A percentile compares a stretch with the other conserved stretches of the same genome.
phyloP scores from a whole-genome alignment of 2,888 invertebrate genomes.

The Apamea anceps region DNA sequence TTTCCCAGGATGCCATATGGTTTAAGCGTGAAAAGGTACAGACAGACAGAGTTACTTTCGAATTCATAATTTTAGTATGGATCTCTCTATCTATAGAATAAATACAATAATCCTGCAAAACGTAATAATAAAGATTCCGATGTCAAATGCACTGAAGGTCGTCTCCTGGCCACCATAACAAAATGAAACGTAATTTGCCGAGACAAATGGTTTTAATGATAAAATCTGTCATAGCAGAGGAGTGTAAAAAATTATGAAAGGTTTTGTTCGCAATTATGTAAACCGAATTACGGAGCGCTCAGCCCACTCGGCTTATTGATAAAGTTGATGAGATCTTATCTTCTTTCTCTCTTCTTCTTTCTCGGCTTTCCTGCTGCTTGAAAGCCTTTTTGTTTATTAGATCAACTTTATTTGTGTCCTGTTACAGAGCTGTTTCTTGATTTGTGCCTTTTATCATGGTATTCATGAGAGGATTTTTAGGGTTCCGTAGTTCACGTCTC shows the following conservation, averaged over 20 bases:
- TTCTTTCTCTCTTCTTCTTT: background rate
- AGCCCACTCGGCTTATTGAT: constrained; percentile 50
- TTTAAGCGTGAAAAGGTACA: too few species aligned
- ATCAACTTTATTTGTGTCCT: constrained; percentile 13
- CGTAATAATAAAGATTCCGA: constrained; percentile 29
- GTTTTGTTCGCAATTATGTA: constrained; percentile 68
- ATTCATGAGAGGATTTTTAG: background rate
- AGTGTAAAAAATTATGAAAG: constrained; percentile 65
- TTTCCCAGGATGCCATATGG: too few species aligned
- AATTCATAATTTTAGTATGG: background rate
- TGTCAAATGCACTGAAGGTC: constrained; percentile 37
- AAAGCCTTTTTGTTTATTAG: constrained; percentile 13
- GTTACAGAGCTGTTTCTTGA: background rate
- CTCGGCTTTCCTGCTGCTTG: constrained; percentile 8
- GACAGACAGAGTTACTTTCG: too few species aligned
- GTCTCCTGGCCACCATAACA: constrained; percentile 40
- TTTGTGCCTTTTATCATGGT: background rate
- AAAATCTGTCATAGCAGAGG: constrained; percentile 64
- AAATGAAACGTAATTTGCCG: constrained; percentile 60
- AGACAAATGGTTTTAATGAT: constrained; percentile 69
- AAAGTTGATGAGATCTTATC: constrained; percentile 48
- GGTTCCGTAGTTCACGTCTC: too few species aligned
- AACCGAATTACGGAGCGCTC: constrained; percentile 62
- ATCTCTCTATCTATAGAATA: background rate
- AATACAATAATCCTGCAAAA: constrained; percentile 1